These are phyloP conservation scores for Calidris pygmaea DNA, from an alignment of 2,113 vertebrate species.

Conservation along the genomic window DNA sequence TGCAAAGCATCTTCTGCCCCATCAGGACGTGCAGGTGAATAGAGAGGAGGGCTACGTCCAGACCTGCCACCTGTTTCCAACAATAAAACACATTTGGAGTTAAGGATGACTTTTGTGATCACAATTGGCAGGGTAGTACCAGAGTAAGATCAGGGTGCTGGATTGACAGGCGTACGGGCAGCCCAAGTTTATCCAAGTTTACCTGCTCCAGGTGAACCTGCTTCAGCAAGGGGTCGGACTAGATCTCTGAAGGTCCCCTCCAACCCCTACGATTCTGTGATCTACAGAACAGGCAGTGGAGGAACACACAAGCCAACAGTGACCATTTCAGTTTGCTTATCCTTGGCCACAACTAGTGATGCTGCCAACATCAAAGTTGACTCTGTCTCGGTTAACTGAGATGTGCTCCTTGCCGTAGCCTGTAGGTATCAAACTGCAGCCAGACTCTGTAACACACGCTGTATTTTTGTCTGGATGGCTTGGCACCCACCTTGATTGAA, in stretches of 20 bases:
- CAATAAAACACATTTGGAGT: not conserved
- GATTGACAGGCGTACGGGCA: not conserved
- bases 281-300: not conserved
- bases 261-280: too few relatives aligned
- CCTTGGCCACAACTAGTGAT: not conserved
- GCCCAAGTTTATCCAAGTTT: not conserved
- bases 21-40: not conserved
- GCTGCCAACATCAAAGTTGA: not conserved
- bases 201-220: too few relatives aligned
- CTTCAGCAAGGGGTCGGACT: too few relatives aligned
- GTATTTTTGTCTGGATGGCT: not conserved
- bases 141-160: not conserved
- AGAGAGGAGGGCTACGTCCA: not conserved
- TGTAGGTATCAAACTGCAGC: not conserved
- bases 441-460: not conserved
- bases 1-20: conserved; percentile 38
- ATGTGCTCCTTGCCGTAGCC: not conserved
- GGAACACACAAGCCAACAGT: not conserved
- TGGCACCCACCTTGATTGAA: not conserved
- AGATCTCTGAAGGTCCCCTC: too few relatives aligned
- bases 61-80: conserved; percentile 4
- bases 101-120: not conserved
- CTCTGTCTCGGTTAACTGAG: not conserved
- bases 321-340: not conserved
- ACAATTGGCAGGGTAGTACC: not conserved